Percentiles rank a stretch among this genome's conserved stretches.
Evolutionary conservation across 2,888 invertebrate species (phyloP).

Genomic region (Pyrgus malvae): DNA sequence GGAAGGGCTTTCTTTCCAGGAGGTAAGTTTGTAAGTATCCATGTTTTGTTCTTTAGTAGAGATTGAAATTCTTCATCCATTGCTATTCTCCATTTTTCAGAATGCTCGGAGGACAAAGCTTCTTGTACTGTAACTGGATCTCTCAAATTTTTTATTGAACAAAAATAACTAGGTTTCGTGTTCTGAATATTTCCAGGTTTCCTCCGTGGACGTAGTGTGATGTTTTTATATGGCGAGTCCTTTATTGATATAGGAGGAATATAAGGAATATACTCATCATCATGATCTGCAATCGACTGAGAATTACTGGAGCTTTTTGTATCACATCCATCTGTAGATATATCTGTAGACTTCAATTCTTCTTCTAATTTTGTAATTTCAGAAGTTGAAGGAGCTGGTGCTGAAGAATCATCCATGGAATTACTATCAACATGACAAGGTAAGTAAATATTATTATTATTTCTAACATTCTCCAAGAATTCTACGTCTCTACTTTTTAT

Average conservation of each 20-base stretch:
- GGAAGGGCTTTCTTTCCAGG: neutral
- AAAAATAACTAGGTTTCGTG: neutral
- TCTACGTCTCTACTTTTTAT: conserved; percentile 26
- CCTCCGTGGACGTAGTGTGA: neutral
- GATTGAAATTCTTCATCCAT: conserved; percentile 26
- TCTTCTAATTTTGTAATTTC: too few species aligned
- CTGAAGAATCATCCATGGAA: too few species aligned
- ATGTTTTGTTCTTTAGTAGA: conserved; percentile 27
- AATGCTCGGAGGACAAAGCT: conserved; percentile 20
- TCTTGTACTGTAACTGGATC: conserved; percentile 8
- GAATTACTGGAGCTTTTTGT: too few species aligned
- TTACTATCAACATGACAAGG: too few species aligned
- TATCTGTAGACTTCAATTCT: too few species aligned
- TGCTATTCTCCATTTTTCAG: conserved; percentile 27
- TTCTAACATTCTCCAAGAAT: conserved; percentile 24
- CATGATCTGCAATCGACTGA: too few species aligned
- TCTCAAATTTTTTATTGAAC: neutral
- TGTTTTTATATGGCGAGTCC: too few species aligned
- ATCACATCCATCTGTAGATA: too few species aligned
- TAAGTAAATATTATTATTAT: conserved; percentile 10
- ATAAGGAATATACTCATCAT: too few species aligned
- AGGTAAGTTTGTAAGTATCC: conserved; percentile 31
- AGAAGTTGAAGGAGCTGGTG: too few species aligned
- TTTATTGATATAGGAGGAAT: too few species aligned
- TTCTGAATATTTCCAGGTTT: neutral